Percentiles rank a stretch among this genome's conserved stretches.
Evolutionary conservation across 1,140 invertebrate genomes (phyloP).

Genomic region (Drosophila sucinea): DNA sequence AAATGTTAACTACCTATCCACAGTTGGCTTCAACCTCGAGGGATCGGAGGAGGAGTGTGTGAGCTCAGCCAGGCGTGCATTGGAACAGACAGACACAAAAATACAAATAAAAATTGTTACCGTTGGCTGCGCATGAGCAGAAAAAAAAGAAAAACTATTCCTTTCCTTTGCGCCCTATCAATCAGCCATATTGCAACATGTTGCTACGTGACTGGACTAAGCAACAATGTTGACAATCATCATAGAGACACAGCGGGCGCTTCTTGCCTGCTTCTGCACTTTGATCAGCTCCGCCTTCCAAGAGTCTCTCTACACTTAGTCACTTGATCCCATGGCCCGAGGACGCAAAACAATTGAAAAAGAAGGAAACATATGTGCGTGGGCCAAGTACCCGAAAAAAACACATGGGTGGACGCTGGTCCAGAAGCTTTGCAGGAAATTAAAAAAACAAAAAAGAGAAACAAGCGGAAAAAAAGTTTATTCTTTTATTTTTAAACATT

Average conservation of each 20-base stretch:
- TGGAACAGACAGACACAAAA: slow-evolving; percentile 16
- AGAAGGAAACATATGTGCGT: slow-evolving; percentile 27
- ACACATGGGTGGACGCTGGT: slow-evolving; percentile 19
- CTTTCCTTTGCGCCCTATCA: slow-evolving; percentile 33
- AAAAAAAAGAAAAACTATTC: not conserved
- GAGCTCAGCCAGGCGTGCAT: slow-evolving; percentile 62
- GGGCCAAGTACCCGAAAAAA: not conserved
- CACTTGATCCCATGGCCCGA: slow-evolving; percentile 46
- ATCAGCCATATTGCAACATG: slow-evolving; percentile 73
- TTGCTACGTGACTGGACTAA: slow-evolving; percentile 70
- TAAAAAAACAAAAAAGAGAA: not conserved
- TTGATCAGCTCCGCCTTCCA: slow-evolving; percentile 46
- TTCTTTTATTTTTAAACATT: slow-evolving; percentile 20
- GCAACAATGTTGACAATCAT: slow-evolving; percentile 18
- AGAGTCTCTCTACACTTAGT: slow-evolving; percentile 16
- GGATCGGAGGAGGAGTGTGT: slow-evolving; percentile 18
- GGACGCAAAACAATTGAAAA: slow-evolving; percentile 30
- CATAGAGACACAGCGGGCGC: slow-evolving; percentile 27
- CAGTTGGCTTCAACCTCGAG: slow-evolving; percentile 36
- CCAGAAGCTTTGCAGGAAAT: slow-evolving; percentile 34
- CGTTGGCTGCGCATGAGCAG: slow-evolving; percentile 28
- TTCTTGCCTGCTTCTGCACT: slow-evolving; percentile 33
- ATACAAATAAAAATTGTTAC: slow-evolving; percentile 39
- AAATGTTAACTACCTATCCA: slow-evolving; percentile 66
- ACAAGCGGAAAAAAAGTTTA: slow-evolving; percentile 1